Conservation (phyloP, 2,113 vertebrate genomes). For the Ammospiza caudacuta region DNA sequence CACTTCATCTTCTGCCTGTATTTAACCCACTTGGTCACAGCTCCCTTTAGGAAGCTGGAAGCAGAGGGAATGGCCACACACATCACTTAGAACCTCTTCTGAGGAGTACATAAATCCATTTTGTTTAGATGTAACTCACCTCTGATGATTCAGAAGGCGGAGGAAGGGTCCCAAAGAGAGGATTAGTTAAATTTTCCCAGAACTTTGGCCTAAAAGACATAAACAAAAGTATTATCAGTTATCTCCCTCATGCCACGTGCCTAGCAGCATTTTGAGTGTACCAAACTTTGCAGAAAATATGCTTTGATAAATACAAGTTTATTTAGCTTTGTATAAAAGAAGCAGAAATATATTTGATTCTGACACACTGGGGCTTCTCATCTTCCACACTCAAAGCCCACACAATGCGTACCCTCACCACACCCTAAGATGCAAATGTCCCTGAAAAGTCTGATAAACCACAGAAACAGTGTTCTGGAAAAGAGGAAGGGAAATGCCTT, state of each 20-base stretch:
- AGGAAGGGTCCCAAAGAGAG: slow-evolving; percentile 88
- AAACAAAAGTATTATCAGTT: not conserved
- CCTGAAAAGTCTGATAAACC: not conserved
- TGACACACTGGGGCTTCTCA: not conserved
- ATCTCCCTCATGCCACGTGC: not conserved
- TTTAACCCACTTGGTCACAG: not conserved
- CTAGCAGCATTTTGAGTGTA: not conserved
- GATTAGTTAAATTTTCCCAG: slow-evolving; percentile 94
- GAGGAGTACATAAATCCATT: not conserved
- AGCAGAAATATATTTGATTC: not conserved
- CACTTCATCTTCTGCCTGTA: not conserved
- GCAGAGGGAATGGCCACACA: not conserved
- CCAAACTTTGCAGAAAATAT: not conserved
- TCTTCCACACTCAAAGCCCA: not conserved
- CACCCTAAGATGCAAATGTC: not conserved
- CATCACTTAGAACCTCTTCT: not conserved
- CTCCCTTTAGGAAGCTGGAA: not conserved
- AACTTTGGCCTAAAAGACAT: slow-evolving; percentile 85
- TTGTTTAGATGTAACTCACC: slow-evolving; percentile 70
- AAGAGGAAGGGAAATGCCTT: not conserved
- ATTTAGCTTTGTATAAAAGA: not conserved
- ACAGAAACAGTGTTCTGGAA: not conserved
- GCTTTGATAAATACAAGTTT: not conserved
- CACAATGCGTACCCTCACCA: not conserved
- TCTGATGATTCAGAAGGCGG: slow-evolving; percentile 89